Percentiles rank a stretch among this genome's conserved stretches.
Conservation (phyloP, 2,888 invertebrate genomes). For the Cerastis rubricosa region DNA sequence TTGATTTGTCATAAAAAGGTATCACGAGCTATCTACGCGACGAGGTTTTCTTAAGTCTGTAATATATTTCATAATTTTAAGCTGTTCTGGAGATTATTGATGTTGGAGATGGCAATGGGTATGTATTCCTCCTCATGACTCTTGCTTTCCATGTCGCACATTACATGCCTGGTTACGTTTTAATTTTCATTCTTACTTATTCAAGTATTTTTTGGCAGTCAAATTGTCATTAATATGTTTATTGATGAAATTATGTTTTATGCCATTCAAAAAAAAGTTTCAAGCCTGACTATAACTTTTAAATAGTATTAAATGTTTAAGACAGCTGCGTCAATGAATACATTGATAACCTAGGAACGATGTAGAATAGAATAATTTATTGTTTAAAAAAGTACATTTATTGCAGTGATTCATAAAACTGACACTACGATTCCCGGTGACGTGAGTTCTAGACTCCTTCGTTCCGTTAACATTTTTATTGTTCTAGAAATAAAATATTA, state of each 20-base stretch:
- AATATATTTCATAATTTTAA: background rate
- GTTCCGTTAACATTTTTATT: too few species aligned
- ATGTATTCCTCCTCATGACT: background rate
- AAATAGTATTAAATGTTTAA: constrained; percentile 49
- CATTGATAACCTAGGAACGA: constrained; percentile 12
- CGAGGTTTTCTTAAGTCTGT: background rate
- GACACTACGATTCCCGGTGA: too few species aligned
- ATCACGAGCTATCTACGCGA: background rate
- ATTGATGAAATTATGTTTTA: too few species aligned
- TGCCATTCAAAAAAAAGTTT: too few species aligned
- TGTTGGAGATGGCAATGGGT: background rate
- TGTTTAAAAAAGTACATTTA: too few species aligned
- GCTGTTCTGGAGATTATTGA: background rate
- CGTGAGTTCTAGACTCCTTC: too few species aligned
- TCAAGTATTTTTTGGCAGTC: too few species aligned
- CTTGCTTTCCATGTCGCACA: constrained; percentile 9
- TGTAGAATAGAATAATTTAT: too few species aligned
- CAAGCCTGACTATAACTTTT: background rate
- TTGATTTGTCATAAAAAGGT: background rate
- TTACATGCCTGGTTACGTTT: background rate
- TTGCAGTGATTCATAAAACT: too few species aligned
- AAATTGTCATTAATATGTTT: too few species aligned
- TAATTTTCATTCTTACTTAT: constrained; percentile 5
- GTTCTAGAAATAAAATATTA: too few species aligned
- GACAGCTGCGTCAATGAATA: constrained; percentile 37